Evolutionary conservation across 2,113 vertebrate species (phyloP), one percentile per base, ranked within the genome.

Genomic region (Menura novaehollandiae): DNA sequence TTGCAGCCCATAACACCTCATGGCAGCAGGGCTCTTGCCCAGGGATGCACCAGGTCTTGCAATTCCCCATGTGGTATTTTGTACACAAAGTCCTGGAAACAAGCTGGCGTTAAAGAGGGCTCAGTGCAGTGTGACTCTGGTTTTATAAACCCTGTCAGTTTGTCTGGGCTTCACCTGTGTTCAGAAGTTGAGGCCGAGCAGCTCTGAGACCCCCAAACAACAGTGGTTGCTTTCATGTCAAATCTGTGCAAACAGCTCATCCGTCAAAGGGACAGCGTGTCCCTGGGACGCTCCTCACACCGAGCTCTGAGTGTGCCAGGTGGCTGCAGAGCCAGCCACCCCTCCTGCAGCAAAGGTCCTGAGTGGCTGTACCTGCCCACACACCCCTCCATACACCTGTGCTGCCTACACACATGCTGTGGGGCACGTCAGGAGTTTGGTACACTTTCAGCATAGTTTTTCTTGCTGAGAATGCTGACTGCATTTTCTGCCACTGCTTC

Each of bases 281-380:
- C 62, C 59, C 92, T 4, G 18, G 71, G 72, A 37, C 3, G 2
- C 37, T 39, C 15, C 4, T 15, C 23, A 10, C 5, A 16, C 30
- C 2, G 0, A 10, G 66, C 68, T 37, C 15, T 23, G 28, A 47
- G 69, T 0, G 4, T 52, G 58, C 68, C 22, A 8, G 30, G 24
- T 1, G 3, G 12, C 5, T 15, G 66, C 72, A 58, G n/a, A 47
- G 4, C 27, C 6, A 8, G n/a, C 6, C 1, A 1, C 17, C 22
- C 2, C 47, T 47, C 19, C 22, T 7, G 22, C 49, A 53, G 35
- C 27, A 1, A 15, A 49, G 44, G 21, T 15, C 46, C 59, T 6
- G 10, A 14, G 28, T 0, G 37, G 21, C 52, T 3, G 0, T 2
- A 2, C 27, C 49, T 63, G 84, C 55, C 66, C 4, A 1, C 30